Conservation (phyloP, 2,888 invertebrate species). For the Dicyrtomina minuta region DNA sequence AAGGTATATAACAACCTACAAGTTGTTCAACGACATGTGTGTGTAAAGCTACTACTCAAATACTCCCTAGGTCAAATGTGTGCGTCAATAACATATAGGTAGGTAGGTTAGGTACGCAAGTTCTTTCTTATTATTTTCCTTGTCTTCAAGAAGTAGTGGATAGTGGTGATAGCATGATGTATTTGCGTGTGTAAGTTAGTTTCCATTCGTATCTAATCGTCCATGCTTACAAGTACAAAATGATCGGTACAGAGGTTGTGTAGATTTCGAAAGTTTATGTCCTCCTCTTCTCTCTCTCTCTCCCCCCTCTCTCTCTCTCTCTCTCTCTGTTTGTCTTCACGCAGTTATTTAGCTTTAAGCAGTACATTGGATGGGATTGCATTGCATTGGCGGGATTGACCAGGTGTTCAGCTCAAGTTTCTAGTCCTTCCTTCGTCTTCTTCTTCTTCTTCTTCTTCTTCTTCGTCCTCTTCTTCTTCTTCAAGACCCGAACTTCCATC, state of each 20-base stretch:
- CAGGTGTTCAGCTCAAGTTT: conserved; percentile 36
- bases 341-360: conserved; percentile 2
- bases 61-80: conserved; percentile 13
- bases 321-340: conserved; percentile 4
- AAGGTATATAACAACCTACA: no score
- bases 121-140: not conserved
- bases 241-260: not conserved
- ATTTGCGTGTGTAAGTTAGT: conserved; percentile 13
- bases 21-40: not conserved
- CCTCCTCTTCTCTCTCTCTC: no score
- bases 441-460: not conserved
- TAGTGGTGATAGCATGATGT: not conserved
- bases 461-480: conserved; percentile 3
- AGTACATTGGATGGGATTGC: no score
- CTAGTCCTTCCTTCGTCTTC: not conserved
- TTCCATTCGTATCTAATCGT: not conserved
- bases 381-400: conserved; percentile 30
- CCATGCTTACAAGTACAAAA: no score
- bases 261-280: conserved; percentile 9
- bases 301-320: no score
- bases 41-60: not conserved
- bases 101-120: no score
- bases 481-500: conserved; percentile 5
- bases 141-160: not conserved
- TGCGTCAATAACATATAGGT: no score